Conservation (phyloP, 1,140 invertebrate species). For the Rhagoletis pomonella region DNA sequence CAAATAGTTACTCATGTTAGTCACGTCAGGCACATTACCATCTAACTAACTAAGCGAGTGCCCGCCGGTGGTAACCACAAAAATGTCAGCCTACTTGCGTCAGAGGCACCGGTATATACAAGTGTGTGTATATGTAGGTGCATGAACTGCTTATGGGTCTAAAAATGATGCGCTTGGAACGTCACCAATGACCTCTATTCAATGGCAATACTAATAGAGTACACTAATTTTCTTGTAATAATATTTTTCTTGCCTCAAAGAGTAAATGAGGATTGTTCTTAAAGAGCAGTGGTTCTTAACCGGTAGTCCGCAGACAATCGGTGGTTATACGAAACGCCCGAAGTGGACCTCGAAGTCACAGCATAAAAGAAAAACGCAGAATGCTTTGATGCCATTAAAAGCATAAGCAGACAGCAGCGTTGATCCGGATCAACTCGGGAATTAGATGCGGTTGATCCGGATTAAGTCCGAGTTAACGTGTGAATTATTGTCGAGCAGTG, state of each 20-base stretch:
- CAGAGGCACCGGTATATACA: neutral
- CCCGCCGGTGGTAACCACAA: neutral
- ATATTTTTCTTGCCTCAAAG: neutral
- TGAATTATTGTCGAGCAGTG: no score
- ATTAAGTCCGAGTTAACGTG: no score
- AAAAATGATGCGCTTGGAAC: neutral
- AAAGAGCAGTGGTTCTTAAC: no score
- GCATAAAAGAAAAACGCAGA: no score
- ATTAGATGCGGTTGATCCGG: no score
- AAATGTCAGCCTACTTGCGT: neutral
- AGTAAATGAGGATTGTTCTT: no score
- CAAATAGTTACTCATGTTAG: slow-evolving; percentile 9
- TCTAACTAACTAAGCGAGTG: neutral
- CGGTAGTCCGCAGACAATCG: no score
- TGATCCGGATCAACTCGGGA: no score
- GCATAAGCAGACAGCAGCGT: no score
- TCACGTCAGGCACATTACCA: slow-evolving; percentile 19
- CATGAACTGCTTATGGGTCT: neutral
- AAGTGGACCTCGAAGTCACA: no score
- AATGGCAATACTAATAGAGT: neutral
- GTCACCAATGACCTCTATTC: neutral
- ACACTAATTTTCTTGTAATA: neutral
- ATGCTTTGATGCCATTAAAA: no score
- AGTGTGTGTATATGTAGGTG: neutral
- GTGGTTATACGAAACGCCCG: no score